Base-by-base conservation (phyloP, 2,797 vertebrate genomes). In the Ptychobarbus kaznakovi region DNA sequence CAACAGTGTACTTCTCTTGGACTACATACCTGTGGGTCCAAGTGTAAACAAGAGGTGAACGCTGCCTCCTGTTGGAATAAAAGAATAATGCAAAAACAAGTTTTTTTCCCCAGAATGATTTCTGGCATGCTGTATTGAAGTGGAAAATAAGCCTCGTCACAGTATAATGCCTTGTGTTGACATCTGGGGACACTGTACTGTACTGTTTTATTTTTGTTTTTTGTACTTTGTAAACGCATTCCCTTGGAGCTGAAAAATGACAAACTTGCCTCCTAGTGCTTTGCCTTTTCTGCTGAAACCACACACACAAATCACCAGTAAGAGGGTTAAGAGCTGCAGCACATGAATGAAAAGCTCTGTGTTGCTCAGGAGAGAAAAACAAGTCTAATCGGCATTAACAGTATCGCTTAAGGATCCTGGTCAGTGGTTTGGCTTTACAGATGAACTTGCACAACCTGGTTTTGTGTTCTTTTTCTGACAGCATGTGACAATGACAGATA, bases 21-120 rank as follows among this genome's bases (percentile, higher is more conserved):
- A 63, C 38, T 28, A 6, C 35, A 77, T 42, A 40, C 6, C 15
- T 44, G 20, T 70, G 49, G 66, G 15, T 70, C 7, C 49, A 49
- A 81, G 11, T n/a, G 8, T 15, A 58, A 44, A 82, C 12, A 58
- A 61, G 6, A 51, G 22, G 28, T 53, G 11, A 80, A 40, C 42
- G 46, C 28, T 85, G 84, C 77, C 84, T 68, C 28, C 84, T 81
- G 15, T 32, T 22, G 77, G 56, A 79, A 53, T 49, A 73, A 73
- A 32, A 40, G 2, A 25, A 40, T 80, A 80, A 18, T 18, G 25
- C 83, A 84, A 69, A 83, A 84, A 69, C 82, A 84, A 44, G 20
- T 3, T 20, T 69, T n/a, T 5, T 40, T 15, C 1, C 1, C 1
- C 1, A 0, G 32, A 9, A 6, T 40, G 61, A 46, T 68, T 81